Percentiles rank a stretch among this genome's conserved stretches.
phyloP scores from a whole-genome alignment of 1,140 invertebrate species.

The Apocrypta bakeri region DNA sequence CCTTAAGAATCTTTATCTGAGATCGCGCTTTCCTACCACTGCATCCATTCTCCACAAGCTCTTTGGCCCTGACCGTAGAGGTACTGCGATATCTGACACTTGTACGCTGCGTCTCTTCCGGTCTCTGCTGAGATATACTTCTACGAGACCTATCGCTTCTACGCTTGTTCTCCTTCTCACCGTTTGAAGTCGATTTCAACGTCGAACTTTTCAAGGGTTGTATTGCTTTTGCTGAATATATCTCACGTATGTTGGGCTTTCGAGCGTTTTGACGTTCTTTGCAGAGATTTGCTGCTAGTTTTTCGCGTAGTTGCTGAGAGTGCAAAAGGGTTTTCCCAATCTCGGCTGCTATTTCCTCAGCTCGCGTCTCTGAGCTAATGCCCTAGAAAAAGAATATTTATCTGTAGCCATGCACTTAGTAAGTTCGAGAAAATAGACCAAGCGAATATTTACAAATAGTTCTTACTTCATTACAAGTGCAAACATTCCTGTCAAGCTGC shows the following conservation, averaged over 20 bases:
- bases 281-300: constrained; percentile 31
- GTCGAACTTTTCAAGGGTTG: not conserved
- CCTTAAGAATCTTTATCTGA: not conserved
- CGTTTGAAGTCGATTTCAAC: not conserved
- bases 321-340: constrained; percentile 62
- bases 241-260: constrained; percentile 4
- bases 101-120: too few relatives aligned
- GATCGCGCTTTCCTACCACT: not conserved
- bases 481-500: constrained; percentile 56
- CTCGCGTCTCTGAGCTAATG: constrained; percentile 49
- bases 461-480: constrained; percentile 66
- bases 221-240: not conserved
- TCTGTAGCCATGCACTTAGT: not conserved
- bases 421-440: not conserved
- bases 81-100: not conserved
- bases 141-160: not conserved
- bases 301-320: constrained; percentile 60
- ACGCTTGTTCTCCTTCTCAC: not conserved
- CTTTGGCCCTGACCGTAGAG: not conserved
- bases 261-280: constrained; percentile 31
- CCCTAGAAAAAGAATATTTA: not conserved
- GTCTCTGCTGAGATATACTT: constrained; percentile 24
- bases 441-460: not conserved
- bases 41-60: not conserved
- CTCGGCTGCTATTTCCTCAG: constrained; percentile 60